A percentile compares a stretch with the other conserved stretches of the same genome.
Conservation (phyloP, 2,113 vertebrate genomes). For the Phylloscopus whistleri region DNA sequence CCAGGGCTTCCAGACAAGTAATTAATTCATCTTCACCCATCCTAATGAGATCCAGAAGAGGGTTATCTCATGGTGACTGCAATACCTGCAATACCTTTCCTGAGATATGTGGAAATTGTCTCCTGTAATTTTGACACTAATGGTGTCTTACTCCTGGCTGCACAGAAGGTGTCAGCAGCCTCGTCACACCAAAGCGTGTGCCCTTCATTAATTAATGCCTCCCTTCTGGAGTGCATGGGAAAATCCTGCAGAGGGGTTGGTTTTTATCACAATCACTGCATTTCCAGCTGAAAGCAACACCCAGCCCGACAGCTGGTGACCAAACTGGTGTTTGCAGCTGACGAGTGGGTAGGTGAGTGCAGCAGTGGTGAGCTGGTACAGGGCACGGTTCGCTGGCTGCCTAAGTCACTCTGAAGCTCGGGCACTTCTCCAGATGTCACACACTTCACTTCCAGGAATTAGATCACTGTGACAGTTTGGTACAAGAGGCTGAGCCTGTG, state of each 20-base stretch:
- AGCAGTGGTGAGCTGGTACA: background rate
- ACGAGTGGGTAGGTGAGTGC: background rate
- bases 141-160: background rate
- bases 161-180: rapidly evolving
- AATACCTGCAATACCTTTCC: background rate
- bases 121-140: background rate
- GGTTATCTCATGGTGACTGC: background rate
- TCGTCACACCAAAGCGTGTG: rapidly evolving
- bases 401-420: slow-evolving; percentile 6
- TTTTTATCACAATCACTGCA: background rate
- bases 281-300: background rate
- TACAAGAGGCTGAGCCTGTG: slow-evolving; percentile 13
- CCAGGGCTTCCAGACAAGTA: background rate
- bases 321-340: background rate
- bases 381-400: background rate
- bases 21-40: slow-evolving; percentile 34
- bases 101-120: background rate
- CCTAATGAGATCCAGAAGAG: slow-evolving; percentile 10
- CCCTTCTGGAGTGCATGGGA: background rate
- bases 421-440: slow-evolving; percentile 51
- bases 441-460: slow-evolving; percentile 52
- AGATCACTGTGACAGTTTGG: slow-evolving; percentile 26
- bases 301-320: background rate
- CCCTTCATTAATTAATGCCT: background rate
- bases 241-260: background rate